Conservation (phyloP, 2,888 invertebrate genomes). For the Marronus borbonicus region DNA sequence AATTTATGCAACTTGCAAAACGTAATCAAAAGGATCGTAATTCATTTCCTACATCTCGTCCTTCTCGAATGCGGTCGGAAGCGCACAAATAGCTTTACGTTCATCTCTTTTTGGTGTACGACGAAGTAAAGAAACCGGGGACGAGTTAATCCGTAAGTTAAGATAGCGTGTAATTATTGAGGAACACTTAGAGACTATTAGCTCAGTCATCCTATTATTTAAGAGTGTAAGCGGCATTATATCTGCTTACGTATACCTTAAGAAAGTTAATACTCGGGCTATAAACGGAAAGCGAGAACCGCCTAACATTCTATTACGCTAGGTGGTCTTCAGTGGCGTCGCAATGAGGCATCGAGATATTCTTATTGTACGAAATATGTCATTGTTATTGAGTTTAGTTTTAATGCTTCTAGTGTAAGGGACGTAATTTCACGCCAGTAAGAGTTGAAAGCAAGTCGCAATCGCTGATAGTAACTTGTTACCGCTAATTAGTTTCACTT, state of each 20-base stretch:
- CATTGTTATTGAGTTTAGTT: no score
- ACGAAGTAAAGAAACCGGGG: not conserved
- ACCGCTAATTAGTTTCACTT: no score
- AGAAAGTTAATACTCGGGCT: not conserved
- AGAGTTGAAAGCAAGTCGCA: no score
- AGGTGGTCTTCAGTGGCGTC: conserved; percentile 1
- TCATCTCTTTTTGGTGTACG: not conserved
- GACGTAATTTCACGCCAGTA: no score
- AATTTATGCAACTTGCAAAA: no score
- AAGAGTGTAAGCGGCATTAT: conserved; percentile 7
- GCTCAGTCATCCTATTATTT: conserved; percentile 19
- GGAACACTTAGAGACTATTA: conserved; percentile 15
- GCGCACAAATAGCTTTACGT: not conserved
- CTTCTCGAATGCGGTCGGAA: not conserved
- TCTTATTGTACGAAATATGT: no score
- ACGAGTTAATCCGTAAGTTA: conserved; percentile 20
- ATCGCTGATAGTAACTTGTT: no score
- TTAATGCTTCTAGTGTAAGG: no score
- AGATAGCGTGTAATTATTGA: conserved; percentile 3
- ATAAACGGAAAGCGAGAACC: conserved; percentile 8
- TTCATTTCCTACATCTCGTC: not conserved
- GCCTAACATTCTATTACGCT: not conserved
- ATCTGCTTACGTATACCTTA: not conserved
- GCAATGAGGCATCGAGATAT: no score
- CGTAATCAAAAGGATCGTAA: not conserved